Evolutionary conservation across 1,140 invertebrate genomes (phyloP).

Genomic region (Drosophila simulans): DNA sequence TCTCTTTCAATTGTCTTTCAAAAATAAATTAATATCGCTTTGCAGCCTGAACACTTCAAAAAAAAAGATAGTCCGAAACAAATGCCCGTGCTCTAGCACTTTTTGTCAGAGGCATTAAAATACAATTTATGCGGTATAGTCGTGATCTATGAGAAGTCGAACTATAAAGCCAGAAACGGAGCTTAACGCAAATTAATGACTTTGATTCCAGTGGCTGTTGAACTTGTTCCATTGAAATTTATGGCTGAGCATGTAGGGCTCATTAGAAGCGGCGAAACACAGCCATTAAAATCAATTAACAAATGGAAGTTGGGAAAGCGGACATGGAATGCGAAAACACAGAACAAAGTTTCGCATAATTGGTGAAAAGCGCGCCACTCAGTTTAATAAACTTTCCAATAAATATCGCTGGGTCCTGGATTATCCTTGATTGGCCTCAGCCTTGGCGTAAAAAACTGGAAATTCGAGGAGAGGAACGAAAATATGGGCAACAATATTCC

Average conservation of each 20-base stretch:
- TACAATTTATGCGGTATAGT: slow-evolving; percentile 8
- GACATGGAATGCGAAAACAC: slow-evolving; percentile 28
- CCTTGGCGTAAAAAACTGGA: slow-evolving; percentile 40
- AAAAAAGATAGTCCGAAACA: slow-evolving; percentile 20
- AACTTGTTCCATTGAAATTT: slow-evolving; percentile 40
- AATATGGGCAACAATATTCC: slow-evolving; percentile 17
- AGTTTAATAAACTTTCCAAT: slow-evolving; percentile 48
- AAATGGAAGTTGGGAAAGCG: slow-evolving; percentile 2
- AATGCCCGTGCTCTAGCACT: neutral
- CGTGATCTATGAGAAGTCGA: slow-evolving; percentile 31
- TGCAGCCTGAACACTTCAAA: slow-evolving; percentile 2
- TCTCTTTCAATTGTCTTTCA: slow-evolving; percentile 1
- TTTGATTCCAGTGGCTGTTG: slow-evolving; percentile 40
- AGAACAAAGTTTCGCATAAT: slow-evolving; percentile 54
- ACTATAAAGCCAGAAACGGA: slow-evolving; percentile 17
- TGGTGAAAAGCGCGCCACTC: slow-evolving; percentile 68
- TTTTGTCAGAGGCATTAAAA: slow-evolving; percentile 22
- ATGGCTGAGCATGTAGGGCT: slow-evolving; percentile 44
- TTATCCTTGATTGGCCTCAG: slow-evolving; percentile 24
- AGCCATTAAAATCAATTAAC: slow-evolving; percentile 60
- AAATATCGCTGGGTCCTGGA: slow-evolving; percentile 17
- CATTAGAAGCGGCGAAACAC: slow-evolving; percentile 34
- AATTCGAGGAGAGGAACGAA: slow-evolving; percentile 10
- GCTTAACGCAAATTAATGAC: slow-evolving; percentile 47
- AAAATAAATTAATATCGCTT: slow-evolving; percentile 9